A percentile compares a stretch with the other conserved stretches of the same genome.
These are phyloP conservation scores for Salmo trutta DNA, from an alignment of 2,797 vertebrate genomes.

Conservation along the genomic window DNA sequence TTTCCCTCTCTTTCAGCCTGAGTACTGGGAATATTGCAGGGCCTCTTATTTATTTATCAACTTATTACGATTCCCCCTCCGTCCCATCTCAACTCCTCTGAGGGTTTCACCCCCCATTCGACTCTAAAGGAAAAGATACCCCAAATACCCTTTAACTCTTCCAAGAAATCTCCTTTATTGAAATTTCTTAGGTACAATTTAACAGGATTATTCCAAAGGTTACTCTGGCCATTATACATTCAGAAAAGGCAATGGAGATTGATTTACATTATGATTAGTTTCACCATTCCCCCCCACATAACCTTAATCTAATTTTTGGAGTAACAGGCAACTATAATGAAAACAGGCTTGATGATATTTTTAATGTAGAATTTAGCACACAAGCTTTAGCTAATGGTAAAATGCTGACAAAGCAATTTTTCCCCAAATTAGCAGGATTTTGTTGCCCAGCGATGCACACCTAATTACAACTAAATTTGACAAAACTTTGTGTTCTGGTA, in stretches of 20 bases:
- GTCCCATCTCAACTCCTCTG: conserved; percentile 46
- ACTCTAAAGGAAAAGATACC: conserved; percentile 48
- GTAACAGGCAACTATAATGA: background rate
- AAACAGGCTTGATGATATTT: background rate
- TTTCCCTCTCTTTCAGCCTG: conserved; percentile 35
- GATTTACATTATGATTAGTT: background rate
- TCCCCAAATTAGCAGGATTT: conserved; percentile 53
- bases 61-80: conserved; percentile 62
- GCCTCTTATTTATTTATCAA: conserved; percentile 72
- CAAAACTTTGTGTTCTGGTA: conserved; percentile 61
- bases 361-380: conserved; percentile 37
- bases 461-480: conserved; percentile 71
- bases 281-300: background rate
- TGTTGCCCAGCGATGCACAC: conserved; percentile 56
- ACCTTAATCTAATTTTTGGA: background rate
- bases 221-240: background rate
- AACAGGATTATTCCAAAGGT: conserved; percentile 55
- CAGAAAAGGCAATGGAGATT: background rate
- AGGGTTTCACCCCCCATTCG: conserved; percentile 33
- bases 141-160: conserved; percentile 62
- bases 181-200: conserved; percentile 62
- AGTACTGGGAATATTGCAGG: conserved; percentile 60
- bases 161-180: conserved; percentile 55
- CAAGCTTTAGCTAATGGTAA: conserved; percentile 20
- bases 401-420: conserved; percentile 45